A percentile compares a stretch with the other conserved stretches of the same genome.
phyloP scores from a whole-genome alignment of 2,113 vertebrate species.

The Pandion haliaetus region DNA sequence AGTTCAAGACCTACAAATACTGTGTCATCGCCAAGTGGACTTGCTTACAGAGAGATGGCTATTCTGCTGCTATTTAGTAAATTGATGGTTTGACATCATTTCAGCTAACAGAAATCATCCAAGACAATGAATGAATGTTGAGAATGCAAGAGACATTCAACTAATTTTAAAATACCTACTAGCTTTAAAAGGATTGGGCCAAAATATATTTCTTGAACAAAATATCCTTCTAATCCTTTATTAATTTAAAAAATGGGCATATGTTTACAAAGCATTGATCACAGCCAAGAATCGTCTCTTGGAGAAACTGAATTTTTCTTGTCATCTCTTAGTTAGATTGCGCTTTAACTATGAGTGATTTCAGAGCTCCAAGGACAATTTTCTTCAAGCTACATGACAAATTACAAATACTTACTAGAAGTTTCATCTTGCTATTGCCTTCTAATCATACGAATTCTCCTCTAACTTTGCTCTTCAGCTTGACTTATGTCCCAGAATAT shows the following conservation, averaged over 20 bases:
- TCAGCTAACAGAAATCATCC: background rate
- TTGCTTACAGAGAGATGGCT: background rate
- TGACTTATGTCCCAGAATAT: background rate
- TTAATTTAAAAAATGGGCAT: background rate
- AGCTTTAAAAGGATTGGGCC: background rate
- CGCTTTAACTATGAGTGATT: background rate
- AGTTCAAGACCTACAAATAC: background rate
- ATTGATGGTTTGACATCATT: background rate
- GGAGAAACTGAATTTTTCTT: background rate
- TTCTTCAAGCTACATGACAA: background rate
- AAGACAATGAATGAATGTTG: background rate
- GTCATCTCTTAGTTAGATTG: background rate
- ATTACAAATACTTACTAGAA: background rate
- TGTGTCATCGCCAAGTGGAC: background rate
- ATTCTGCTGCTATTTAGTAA: background rate
- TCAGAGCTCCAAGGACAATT: background rate
- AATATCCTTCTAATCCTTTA: background rate
- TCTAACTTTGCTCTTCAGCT: background rate
- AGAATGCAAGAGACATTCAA: background rate
- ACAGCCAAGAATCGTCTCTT: background rate
- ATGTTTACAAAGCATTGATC: background rate
- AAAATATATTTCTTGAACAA: background rate
- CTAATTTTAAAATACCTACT: background rate
- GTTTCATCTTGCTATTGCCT: background rate
- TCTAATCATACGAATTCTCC: background rate